A percentile compares a stretch with the other conserved stretches of the same genome.
Conservation (phyloP, 2,113 vertebrate genomes). For the Puffinus mauretanicus region DNA sequence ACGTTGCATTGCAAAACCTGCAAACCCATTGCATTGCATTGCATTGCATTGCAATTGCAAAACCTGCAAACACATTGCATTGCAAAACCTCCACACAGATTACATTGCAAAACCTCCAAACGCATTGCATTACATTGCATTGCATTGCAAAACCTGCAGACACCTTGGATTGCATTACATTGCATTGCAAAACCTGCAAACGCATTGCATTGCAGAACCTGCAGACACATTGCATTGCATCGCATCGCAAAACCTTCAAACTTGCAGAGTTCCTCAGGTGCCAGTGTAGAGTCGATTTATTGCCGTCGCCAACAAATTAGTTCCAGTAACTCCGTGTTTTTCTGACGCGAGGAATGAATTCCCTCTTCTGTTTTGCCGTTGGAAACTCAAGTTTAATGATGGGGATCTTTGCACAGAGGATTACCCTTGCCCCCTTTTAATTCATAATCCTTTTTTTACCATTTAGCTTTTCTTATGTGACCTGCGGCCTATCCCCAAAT, state of each 20-base stretch:
- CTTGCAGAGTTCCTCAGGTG: neutral
- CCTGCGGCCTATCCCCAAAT: neutral
- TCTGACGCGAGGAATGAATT: neutral
- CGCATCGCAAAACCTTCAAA: accelerated
- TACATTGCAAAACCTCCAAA: neutral
- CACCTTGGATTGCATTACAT: accelerated
- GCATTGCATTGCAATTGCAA: too few relatives aligned
- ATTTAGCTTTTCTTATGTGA: accelerated
- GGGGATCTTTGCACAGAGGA: neutral
- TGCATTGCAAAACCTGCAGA: neutral
- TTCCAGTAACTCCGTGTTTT: neutral
- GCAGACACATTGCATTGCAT: accelerated
- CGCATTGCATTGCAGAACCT: too few relatives aligned
- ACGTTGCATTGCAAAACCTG: neutral
- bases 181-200: neutral
- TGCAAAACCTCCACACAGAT: accelerated
- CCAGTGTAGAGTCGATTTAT: accelerated
- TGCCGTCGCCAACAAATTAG: neutral
- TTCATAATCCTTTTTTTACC: neutral
- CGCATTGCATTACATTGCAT: too few relatives aligned
- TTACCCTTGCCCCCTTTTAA: neutral
- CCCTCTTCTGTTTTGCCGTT: neutral
- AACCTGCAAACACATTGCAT: accelerated
- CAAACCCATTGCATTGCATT: accelerated
- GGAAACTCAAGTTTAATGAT: neutral